Base-by-base conservation (phyloP, 1,140 invertebrate genomes). In the Drosophila ironensis region DNA sequence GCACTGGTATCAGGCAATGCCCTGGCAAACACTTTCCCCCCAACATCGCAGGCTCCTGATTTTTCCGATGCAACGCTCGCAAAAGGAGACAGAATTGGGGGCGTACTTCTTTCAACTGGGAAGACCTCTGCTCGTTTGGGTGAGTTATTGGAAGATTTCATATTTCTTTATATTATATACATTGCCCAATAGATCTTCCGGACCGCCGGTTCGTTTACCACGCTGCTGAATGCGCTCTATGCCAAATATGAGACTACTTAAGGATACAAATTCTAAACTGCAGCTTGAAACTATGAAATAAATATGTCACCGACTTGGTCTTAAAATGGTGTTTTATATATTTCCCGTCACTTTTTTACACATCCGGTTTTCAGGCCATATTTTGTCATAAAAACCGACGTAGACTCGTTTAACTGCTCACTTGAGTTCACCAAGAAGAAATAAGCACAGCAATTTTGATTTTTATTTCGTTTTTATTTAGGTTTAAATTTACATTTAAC, bases 401-500 rank as follows among this genome's bases (percentile, higher is more conserved):
- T n/a, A n/a, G n/a, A n/a, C n/a, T n/a, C n/a, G n/a, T n/a, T n/a
- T n/a, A n/a, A n/a, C n/a, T n/a, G n/a, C n/a, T n/a, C n/a, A n/a
- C n/a, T n/a, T n/a, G n/a, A n/a, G n/a, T 2, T 4, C 5, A 3
- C 28, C n/a, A 3, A n/a, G 1, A 12, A 30, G 11, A 7, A 19
- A 19, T 14, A 17, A 5, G 2, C 3, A 4, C 6, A 1, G 2
- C 1, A 0, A 3, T 6, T 28, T 8, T 30, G 24, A 63, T 64
- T 33, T 64, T 59, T 33, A 40, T 48, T 48, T 68, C 25, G 42
- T 82, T 77, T 72, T 86, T 84, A 70, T 78, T 81, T 59, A 82
- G 50, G 47, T 78, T 77, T 59, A 73, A 61, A 41, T 73, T 86
- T 82, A 86, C 59, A 84, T 66, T 86, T 84, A 84, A 74, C 63